Percentiles rank a stretch among this genome's conserved stretches.
Conservation (phyloP, 2,113 vertebrate species). For the Hylia prasina region DNA sequence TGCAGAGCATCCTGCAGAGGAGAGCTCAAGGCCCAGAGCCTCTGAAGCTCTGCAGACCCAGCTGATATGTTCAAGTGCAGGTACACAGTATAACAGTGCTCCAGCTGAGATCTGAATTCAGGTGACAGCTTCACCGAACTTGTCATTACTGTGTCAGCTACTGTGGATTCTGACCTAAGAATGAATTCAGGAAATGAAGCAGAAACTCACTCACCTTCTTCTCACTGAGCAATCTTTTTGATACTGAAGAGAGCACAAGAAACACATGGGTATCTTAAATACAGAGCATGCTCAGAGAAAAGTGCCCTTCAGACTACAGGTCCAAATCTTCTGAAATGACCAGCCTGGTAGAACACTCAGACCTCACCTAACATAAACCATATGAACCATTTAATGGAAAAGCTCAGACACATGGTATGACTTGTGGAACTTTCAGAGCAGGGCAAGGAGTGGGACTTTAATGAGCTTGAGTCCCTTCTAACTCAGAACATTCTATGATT, state of each 20-base stretch:
- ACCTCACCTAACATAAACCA: neutral
- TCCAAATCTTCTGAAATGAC: neutral
- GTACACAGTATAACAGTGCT: neutral
- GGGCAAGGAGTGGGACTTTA: too few species aligned
- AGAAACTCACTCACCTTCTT: neutral
- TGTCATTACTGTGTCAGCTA: neutral
- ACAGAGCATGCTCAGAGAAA: neutral
- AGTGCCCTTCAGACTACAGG: fast-evolving
- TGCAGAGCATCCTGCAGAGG: neutral
- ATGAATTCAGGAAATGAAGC: neutral
- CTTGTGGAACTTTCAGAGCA: neutral
- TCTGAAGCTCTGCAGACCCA: neutral
- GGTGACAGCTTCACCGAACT: neutral
- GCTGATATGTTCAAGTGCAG: neutral
- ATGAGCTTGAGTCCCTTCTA: neutral
- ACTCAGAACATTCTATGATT: neutral
- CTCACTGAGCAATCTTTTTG: neutral
- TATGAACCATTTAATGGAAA: neutral
- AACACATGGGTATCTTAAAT: neutral
- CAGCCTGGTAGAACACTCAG: neutral
- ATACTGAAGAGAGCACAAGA: neutral
- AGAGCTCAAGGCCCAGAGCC: neutral
- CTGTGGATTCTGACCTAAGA: neutral
- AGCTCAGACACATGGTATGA: neutral
- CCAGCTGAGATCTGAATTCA: neutral